Evolutionary conservation across 2,797 vertebrate genomes (phyloP), one percentile per base, ranked within the genome.

Genomic region (Pterois miles): DNA sequence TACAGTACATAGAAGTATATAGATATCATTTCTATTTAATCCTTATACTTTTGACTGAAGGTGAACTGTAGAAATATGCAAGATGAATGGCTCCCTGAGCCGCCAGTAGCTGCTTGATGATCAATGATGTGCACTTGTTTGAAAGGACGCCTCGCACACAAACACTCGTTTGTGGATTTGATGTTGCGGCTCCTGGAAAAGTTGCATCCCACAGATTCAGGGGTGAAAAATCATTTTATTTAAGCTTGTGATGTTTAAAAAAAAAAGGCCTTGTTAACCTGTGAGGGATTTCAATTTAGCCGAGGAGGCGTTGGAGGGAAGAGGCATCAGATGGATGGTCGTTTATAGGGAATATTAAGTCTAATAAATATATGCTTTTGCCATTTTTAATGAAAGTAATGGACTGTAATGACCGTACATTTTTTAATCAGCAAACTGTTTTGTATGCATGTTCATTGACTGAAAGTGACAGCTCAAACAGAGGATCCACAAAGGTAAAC

Each of bases 401-500:
- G 46, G n/a, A 48, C 46, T 48, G 20, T 10, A 48, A 48, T 33
- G 38, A 69, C 64, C 76, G 65, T 72, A 71, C 73, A 50, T 86
- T 87, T 82, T 83, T 48, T 69, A 84, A 84, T 88, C 81, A 84
- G 81, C 83, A 76, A 70, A 76, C 65, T 58, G 84, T 88, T 87
- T 87, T 92, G 59, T 90, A 86, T 79, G 91, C 92, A 91, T 86
- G 92, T 84, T 87, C 46, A 75, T 78, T 78, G 27, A 56, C 0
- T 50, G 33, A 50, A 14, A 22, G 64, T 25, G 36, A 1, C 2
- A 29, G 29, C 20, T 31, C 8, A 20, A 60, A 9, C 40, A 65
- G 62, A 79, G 36, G 34, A 23, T 5, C 33, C 46, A 48, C 20
- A 10, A 48, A 48, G 18, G 46, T 48, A n/a, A 48, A 20, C n/a